phyloP scores from a whole-genome alignment of 2,888 invertebrate species.

The Xestia ashworthii region DNA sequence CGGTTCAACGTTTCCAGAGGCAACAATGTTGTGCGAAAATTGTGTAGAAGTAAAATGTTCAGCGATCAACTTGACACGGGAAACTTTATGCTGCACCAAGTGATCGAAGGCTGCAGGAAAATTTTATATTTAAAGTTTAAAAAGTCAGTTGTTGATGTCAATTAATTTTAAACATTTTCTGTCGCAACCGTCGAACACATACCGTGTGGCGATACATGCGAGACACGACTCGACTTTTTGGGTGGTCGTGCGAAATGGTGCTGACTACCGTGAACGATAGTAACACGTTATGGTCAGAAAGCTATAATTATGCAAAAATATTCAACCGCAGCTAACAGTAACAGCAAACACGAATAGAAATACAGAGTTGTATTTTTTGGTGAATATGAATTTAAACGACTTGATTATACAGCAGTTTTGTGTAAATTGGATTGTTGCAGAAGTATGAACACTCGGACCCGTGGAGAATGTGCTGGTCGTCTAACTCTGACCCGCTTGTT shows the following conservation, averaged over 20 bases:
- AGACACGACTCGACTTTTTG: too few species aligned
- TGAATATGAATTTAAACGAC: constrained; percentile 61
- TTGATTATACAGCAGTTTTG: constrained; percentile 60
- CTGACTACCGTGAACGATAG: constrained; percentile 12
- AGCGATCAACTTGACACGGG: constrained; percentile 43
- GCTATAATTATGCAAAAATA: constrained; percentile 62
- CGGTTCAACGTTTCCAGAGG: constrained; percentile 40
- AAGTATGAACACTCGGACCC: constrained; percentile 17
- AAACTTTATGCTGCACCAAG: constrained; percentile 28
- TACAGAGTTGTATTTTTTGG: constrained; percentile 56
- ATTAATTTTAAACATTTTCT: not conserved
- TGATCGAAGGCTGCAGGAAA: not conserved
- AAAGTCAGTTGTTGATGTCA: not conserved
- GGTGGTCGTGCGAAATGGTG: too few species aligned
- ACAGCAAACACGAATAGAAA: constrained; percentile 61
- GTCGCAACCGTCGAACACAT: too few species aligned
- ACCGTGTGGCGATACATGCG: too few species aligned
- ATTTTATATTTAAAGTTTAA: constrained; percentile 4
- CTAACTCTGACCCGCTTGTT: constrained; percentile 43
- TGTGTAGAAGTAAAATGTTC: constrained; percentile 53
- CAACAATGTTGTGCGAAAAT: constrained; percentile 53
- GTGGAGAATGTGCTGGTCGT: constrained; percentile 27
- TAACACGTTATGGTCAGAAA: constrained; percentile 40
- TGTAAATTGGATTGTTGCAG: constrained; percentile 53
- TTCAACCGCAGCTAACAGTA: constrained; percentile 61